Conservation (phyloP, 2,888 invertebrate genomes). For the Drymonia ruficornis region DNA sequence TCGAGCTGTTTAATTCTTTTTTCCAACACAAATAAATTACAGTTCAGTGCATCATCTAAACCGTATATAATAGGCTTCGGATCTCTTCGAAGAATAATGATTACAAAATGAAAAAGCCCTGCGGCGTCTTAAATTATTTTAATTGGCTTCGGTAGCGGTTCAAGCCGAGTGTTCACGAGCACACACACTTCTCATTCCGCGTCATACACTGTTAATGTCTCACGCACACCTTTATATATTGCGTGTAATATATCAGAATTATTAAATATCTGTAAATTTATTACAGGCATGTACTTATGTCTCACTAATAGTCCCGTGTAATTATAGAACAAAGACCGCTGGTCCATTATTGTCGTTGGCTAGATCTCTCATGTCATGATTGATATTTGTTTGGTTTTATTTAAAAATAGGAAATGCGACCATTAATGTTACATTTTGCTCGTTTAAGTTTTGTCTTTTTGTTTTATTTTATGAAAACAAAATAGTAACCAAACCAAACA, state of each 20-base stretch:
- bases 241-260: constrained; percentile 45
- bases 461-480: neutral
- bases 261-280: constrained; percentile 50
- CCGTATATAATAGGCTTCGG: constrained; percentile 78
- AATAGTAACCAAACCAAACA: constrained; percentile 11
- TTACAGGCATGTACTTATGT: constrained; percentile 40
- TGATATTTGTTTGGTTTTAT: constrained; percentile 18
- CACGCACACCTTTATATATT: constrained; percentile 25
- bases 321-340: constrained; percentile 35
- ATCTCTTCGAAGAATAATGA: constrained; percentile 80
- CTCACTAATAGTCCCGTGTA: constrained; percentile 39
- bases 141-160: constrained; percentile 84
- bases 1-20: constrained; percentile 27
- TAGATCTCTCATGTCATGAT: constrained; percentile 20
- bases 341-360: constrained; percentile 24
- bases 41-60: constrained; percentile 72
- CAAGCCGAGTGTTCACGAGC: constrained; percentile 57
- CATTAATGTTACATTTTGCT: neutral
- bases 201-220: constrained; percentile 47
- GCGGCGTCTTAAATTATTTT: constrained; percentile 84
- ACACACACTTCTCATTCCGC: constrained; percentile 43
- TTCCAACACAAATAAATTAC: constrained; percentile 72
- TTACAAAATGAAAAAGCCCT: constrained; percentile 81
- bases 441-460: neutral
- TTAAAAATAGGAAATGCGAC: constrained; percentile 11